A percentile compares a stretch with the other conserved stretches of the same genome.
Evolutionary conservation across 2,888 invertebrate genomes (phyloP).

Genomic region (Cephus nigrinus): DNA sequence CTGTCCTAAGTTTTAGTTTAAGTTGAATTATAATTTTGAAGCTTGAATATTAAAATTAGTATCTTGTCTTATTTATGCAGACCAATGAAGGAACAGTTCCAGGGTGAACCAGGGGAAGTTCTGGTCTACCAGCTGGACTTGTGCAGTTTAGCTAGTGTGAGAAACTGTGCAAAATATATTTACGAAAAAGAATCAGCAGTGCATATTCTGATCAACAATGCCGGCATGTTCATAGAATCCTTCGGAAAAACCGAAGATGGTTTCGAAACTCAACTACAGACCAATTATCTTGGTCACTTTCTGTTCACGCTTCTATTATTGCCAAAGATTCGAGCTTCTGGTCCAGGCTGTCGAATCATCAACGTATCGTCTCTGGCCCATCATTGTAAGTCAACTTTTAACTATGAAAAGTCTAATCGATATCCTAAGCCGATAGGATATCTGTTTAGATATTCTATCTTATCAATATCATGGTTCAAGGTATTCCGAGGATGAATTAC

Average conservation of each 20-base stretch:
- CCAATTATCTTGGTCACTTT: constrained; percentile 74
- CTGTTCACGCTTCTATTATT: constrained; percentile 70
- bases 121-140: constrained; percentile 63
- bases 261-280: constrained; percentile 73
- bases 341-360: constrained; percentile 64
- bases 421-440: too few species aligned
- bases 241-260: constrained; percentile 71
- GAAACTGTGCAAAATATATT: constrained; percentile 71
- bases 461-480: too few species aligned
- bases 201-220: constrained; percentile 73
- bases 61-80: constrained; percentile 6
- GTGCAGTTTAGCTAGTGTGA: constrained; percentile 67
- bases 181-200: constrained; percentile 66
- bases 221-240: constrained; percentile 75
- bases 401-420: too few species aligned
- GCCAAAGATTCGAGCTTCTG: constrained; percentile 69
- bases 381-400: constrained; percentile 52
- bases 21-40: too few species aligned
- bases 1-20: too few species aligned
- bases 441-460: too few species aligned
- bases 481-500: too few species aligned
- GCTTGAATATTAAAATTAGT: too few species aligned
- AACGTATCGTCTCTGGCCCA: constrained; percentile 72
- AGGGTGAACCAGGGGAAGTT: constrained; percentile 37
- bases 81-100: constrained; percentile 6